Evolutionary conservation across 2,113 vertebrate genomes (phyloP), one percentile per base, ranked within the genome.

Genomic region (Paedocypris sp.): DNA sequence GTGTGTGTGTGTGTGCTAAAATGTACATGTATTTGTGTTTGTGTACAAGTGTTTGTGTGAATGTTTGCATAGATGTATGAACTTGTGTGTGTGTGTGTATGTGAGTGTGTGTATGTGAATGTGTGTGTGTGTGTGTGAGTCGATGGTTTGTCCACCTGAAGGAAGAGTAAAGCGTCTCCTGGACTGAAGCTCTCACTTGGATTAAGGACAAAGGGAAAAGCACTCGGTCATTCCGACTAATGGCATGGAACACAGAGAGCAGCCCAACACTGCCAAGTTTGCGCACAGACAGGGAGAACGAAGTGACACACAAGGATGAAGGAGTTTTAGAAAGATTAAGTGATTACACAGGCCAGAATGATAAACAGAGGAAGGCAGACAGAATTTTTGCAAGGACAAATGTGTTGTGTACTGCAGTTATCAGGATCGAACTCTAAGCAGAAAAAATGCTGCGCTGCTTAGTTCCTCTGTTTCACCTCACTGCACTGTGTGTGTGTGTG

Each of bases 391-490:
- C 69, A 74, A 78, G 77, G 77, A 77, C 66, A 74, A 73, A 70
- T 62, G 61, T 65, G 50, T 53, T 26, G 60, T 51, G 56, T 64
- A 50, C 71, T 75, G 75, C 77, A 75, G 73, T 41, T 13, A 70
- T 70, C 52, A 54, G 60, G 49, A 62, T 60, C 16, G 35, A 72
- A 69, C 72, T 72, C 66, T 64, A 77, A 71, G 73, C 70, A 81
- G 64, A 72, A 74, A 57, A 76, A 71, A 57, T 67, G 65, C 70
- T 61, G 31, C 38, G 43, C 62, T 39, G 15, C 65, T 49, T 62
- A 26, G 66, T 75, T 69, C 31, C 54, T 45, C 39, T 36, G 39
- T 56, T 46, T 38, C 32, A 28, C 10, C 45, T 45, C 39, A 23
- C 47, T 60, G 61, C 51, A 43, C 59, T 64, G 33, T 47, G n/a